These are phyloP conservation scores for Plestiodon gilberti DNA, from an alignment of 2,113 vertebrate genomes.

Conservation along the genomic window DNA sequence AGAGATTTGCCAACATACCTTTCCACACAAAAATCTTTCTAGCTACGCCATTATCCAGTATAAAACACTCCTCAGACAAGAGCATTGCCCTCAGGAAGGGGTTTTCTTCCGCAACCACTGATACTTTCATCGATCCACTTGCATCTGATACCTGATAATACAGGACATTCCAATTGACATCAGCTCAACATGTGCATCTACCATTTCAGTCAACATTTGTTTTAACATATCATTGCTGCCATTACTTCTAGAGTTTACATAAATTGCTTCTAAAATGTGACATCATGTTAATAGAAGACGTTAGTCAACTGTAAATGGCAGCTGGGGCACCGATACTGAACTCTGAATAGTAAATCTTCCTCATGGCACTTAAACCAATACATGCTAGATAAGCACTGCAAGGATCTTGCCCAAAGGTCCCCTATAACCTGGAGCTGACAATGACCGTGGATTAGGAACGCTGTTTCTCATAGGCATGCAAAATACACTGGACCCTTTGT, in stretches of 20 bases:
- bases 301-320: not conserved
- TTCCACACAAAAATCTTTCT: conserved; percentile 93
- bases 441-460: no score
- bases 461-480: no score
- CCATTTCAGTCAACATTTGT: not conserved
- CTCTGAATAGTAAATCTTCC: not conserved
- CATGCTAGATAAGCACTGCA: not conserved
- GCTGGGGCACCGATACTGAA: not conserved
- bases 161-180: not conserved
- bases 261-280: not conserved
- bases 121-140: conserved; percentile 86
- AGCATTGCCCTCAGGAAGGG: conserved; percentile 86
- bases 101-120: conserved; percentile 83
- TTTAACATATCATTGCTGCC: not conserved
- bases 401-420: no score
- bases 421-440: no score
- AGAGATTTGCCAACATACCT: conserved; percentile 73
- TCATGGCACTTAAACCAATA: not conserved
- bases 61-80: conserved; percentile 90
- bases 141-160: conserved; percentile 87
- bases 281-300: not conserved
- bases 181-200: not conserved
- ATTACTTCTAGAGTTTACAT: not conserved
- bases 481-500: no score
- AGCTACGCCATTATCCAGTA: conserved; percentile 86